Conservation (phyloP, 2,797 vertebrate genomes). For the Poecilia velifera region DNA sequence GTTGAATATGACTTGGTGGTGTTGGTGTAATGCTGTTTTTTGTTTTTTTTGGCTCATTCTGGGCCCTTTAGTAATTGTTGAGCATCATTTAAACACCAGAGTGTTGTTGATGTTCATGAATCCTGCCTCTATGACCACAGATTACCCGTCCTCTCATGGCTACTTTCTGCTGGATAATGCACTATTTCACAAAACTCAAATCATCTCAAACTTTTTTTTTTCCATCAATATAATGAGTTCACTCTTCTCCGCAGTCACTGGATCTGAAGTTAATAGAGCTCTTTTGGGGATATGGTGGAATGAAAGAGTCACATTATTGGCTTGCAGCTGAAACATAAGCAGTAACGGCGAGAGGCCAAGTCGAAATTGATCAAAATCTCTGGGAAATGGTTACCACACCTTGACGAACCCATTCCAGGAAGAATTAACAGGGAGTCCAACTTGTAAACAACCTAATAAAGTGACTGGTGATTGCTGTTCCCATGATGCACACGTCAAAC, state of each 20-base stretch:
- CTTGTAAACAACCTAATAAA: neutral
- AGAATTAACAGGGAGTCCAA: neutral
- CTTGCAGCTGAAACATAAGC: neutral
- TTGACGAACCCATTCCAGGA: neutral
- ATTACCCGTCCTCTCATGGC: neutral
- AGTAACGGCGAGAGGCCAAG: neutral
- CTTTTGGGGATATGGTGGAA: neutral
- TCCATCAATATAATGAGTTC: neutral
- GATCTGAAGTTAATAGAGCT: neutral
- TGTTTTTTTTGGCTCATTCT: neutral
- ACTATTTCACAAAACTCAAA: neutral
- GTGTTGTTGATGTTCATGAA: neutral
- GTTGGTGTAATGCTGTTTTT: neutral
- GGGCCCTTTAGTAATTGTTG: neutral
- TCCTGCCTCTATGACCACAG: neutral
- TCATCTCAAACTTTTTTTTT: neutral
- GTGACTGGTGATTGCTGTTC: neutral
- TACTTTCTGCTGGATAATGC: neutral
- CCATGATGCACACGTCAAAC: neutral
- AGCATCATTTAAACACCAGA: neutral
- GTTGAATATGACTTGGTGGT: neutral
- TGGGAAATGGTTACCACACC: neutral
- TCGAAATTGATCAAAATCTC: neutral
- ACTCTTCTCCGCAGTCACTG: neutral
- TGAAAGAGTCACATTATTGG: neutral